A percentile compares a stretch with the other conserved stretches of the same genome.
These are phyloP conservation scores for Peromyscus californicus DNA, from an alignment of 2,113 vertebrate species.

Conservation along the genomic window DNA sequence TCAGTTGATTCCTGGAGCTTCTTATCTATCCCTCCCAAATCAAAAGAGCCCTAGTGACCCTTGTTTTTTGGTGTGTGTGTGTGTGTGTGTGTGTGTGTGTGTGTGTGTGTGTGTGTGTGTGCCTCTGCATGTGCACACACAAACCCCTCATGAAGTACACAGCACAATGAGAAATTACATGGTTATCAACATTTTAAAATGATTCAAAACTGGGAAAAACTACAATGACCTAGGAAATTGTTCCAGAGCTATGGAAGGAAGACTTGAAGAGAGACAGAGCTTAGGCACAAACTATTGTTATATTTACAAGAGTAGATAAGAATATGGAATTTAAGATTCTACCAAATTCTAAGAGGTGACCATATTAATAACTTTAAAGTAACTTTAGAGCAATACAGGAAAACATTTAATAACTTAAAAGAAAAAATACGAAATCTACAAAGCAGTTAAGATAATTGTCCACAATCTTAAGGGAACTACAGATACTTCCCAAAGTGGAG, in stretches of 20 bases:
- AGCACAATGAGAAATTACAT: neutral
- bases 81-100: neutral
- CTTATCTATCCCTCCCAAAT: neutral
- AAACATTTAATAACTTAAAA: slow-evolving; percentile 34
- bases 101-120: too few species aligned
- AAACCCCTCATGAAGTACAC: neutral
- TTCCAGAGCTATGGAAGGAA: neutral
- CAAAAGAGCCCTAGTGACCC: neutral
- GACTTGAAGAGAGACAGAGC: neutral
- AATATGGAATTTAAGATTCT: slow-evolving; percentile 8
- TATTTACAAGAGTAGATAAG: neutral
- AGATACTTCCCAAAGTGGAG: neutral
- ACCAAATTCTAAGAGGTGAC: slow-evolving; percentile 43
- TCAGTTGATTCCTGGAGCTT: neutral
- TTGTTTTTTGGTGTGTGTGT: neutral
- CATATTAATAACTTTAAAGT: slow-evolving; percentile 31
- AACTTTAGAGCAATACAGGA: neutral
- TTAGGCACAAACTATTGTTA: neutral
- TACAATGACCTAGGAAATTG: neutral
- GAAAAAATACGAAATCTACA: slow-evolving; percentile 27
- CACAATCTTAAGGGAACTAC: neutral
- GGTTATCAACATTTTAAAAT: slow-evolving; percentile 21
- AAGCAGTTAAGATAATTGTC: neutral
- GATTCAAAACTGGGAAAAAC: neutral
- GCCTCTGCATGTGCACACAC: neutral